These are phyloP conservation scores for Ophonus ardosiacus DNA, from an alignment of 2,888 invertebrate species.

Conservation along the genomic window DNA sequence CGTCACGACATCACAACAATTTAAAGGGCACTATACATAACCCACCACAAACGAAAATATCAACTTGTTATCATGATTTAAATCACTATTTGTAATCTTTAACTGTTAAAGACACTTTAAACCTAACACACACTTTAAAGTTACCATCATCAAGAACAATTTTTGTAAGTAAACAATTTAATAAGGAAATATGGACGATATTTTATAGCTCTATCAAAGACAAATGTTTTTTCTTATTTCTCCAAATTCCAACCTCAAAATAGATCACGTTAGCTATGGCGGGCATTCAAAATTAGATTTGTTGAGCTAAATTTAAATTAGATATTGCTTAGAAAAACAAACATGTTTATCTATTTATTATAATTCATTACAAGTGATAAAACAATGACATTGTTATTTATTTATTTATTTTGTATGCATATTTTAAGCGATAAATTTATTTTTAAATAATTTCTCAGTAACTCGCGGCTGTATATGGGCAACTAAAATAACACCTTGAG, in stretches of 20 bases:
- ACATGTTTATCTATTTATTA: too few species aligned
- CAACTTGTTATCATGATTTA: conserved; percentile 30
- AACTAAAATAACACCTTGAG: too few species aligned
- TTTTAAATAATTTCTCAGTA: too few species aligned
- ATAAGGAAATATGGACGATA: conserved; percentile 51
- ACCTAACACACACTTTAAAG: conserved; percentile 20
- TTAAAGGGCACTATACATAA: conserved; percentile 27
- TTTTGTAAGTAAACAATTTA: conserved; percentile 51
- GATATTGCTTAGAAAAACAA: too few species aligned
- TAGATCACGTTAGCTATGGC: conserved; percentile 24
- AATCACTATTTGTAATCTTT: not conserved
- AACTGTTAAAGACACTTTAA: not conserved
- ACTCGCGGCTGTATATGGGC: too few species aligned
- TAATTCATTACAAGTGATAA: too few species aligned
- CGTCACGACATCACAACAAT: conserved; percentile 13
- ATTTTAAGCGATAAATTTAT: too few species aligned
- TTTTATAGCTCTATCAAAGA: conserved; percentile 52
- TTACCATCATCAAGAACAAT: conserved; percentile 37
- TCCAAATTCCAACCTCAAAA: conserved; percentile 55
- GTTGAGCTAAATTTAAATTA: not conserved
- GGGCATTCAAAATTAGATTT: conserved; percentile 1
- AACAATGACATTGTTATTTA: too few species aligned
- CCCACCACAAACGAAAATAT: conserved; percentile 17
- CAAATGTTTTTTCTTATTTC: conserved; percentile 55
- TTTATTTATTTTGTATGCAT: too few species aligned